Base-by-base conservation (phyloP, 2,888 invertebrate species). In the Tortricodes alternella region DNA sequence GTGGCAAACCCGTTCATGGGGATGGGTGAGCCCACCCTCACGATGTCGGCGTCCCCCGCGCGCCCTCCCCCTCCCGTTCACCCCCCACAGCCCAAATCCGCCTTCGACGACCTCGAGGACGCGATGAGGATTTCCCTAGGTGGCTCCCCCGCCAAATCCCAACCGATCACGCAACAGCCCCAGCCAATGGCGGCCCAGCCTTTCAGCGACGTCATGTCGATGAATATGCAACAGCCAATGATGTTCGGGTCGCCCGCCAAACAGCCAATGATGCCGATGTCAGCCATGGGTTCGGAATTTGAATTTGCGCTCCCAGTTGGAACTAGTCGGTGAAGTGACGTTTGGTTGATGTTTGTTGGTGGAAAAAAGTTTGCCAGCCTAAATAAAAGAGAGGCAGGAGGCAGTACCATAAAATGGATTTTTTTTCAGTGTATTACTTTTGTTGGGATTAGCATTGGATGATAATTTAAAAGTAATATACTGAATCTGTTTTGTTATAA, bases 61-160 rank as follows among this genome's bases (percentile, higher is more conserved):
- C 92, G 89, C 74, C 92, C 88, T 79, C 92, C 92, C 46, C 92
- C 89, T 53, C 89, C 91, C 23, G 64, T 74, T 27, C 72, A 78
- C 62, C 84, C 84, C 60, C 78, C 80, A 48, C 83, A 86, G 60
- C 89, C 89, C 51, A 94, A 93, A 71, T 93, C 93, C 66, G 94
- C 94, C 27, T 92, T 94, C 78, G 94, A 94, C 73, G 94, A 94
- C 70, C 91, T 94, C 63, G 94, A 94, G 72, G 93, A 94, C 72
- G 93, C 92, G 53, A 94, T 94, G 86, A 89, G 93, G 57, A 92
- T 93, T 91, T 93, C 93, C 46, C 91, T 94, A 70, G 94, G 94
- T 46, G 93, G 93, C 58, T 93, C 93, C 50, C 93, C 93, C 46
- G 85, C 88, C 50, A 85, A 84, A 63, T 66, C 68, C 50, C 80